These are phyloP conservation scores for Nasonovia ribisnigri DNA, from an alignment of 2,888 invertebrate genomes.

Conservation along the genomic window DNA sequence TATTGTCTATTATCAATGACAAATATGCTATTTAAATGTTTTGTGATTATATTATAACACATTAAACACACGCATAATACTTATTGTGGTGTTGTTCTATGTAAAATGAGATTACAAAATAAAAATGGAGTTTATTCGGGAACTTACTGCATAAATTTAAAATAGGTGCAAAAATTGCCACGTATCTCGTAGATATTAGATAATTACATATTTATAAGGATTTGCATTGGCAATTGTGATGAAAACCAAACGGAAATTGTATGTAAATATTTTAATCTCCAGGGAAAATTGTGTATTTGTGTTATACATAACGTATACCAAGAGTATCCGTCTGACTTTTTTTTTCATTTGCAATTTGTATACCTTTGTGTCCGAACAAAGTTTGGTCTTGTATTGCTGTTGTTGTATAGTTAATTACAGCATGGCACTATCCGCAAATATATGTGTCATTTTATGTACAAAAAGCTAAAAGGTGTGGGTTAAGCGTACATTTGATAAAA, in stretches of 20 bases:
- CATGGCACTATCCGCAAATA: neutral
- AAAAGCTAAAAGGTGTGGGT: slow-evolving; percentile 30
- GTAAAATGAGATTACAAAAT: neutral
- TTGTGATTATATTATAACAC: neutral
- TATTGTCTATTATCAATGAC: neutral
- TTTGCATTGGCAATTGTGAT: neutral
- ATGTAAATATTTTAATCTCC: slow-evolving; percentile 28
- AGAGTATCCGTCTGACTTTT: neutral
- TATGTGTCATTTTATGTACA: neutral
- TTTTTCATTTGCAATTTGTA: slow-evolving; percentile 1
- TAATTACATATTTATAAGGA: neutral
- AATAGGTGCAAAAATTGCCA: neutral
- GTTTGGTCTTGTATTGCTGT: neutral
- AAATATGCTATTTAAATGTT: neutral
- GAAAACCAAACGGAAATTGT: neutral
- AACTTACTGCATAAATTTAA: neutral
- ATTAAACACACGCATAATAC: neutral
- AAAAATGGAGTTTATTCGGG: neutral
- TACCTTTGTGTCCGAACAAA: neutral
- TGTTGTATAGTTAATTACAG: slow-evolving; percentile 31
- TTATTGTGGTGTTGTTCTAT: neutral
- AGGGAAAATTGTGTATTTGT: neutral
- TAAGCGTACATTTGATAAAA: slow-evolving; percentile 28
- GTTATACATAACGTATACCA: neutral
- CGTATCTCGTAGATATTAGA: neutral